Conservation (phyloP, 1,140 invertebrate genomes). For the Caenorhabditis inopinata region DNA sequence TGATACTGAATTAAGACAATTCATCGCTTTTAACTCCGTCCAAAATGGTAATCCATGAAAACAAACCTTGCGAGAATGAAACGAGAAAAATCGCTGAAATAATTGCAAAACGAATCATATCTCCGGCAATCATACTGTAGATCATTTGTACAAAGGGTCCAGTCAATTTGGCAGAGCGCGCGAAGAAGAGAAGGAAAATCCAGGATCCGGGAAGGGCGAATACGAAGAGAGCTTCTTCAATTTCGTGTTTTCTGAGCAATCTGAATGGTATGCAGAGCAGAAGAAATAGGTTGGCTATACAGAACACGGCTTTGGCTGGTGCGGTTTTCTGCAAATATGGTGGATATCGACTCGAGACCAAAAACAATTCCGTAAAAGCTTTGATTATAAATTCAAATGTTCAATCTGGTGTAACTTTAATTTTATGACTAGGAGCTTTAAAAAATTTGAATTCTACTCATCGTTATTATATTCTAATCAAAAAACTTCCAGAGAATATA, state of each 20-base stretch:
- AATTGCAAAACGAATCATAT: constrained; percentile 94
- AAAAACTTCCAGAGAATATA: too few relatives aligned
- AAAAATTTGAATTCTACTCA: too few relatives aligned
- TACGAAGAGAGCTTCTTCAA: constrained; percentile 86
- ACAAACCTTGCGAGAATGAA: constrained; percentile 81
- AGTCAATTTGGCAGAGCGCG: constrained; percentile 88
- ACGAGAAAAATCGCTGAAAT: constrained; percentile 90
- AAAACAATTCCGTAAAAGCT: constrained; percentile 14
- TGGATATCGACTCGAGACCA: constrained; percentile 28
- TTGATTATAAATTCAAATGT: background rate
- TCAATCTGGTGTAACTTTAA: too few relatives aligned
- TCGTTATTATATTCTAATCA: too few relatives aligned
- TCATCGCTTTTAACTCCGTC: too few relatives aligned
- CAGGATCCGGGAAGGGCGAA: constrained; percentile 90
- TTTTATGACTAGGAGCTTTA: too few relatives aligned
- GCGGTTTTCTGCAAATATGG: constrained; percentile 77
- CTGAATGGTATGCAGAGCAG: constrained; percentile 86
- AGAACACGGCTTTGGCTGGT: constrained; percentile 88
- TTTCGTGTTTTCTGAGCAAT: constrained; percentile 74
- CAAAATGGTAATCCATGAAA: background rate
- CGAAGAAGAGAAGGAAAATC: constrained; percentile 97
- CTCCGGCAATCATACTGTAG: constrained; percentile 93
- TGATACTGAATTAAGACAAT: too few relatives aligned
- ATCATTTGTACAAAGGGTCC: constrained; percentile 98
- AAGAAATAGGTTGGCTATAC: constrained; percentile 87